Conservation (phyloP, 2,797 vertebrate species). For the Molossus molossus region DNA sequence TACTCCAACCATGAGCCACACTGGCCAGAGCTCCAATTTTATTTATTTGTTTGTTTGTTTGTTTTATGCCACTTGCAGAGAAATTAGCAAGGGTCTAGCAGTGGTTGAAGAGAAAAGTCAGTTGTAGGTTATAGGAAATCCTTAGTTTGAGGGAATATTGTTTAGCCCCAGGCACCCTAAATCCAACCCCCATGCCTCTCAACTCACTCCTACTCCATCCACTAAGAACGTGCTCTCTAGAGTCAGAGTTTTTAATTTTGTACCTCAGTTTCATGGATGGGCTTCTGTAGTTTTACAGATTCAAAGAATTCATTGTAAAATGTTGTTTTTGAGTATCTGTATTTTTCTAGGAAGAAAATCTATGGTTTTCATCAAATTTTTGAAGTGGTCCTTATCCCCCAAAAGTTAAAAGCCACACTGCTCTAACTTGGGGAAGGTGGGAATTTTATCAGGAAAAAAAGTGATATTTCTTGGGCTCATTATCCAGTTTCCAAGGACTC, state of each 20-base stretch:
- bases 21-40: not conserved
- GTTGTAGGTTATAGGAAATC: not conserved
- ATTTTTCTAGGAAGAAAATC: slow-evolving; percentile 28
- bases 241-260: not conserved
- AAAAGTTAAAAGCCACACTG: not conserved
- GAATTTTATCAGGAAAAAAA: not conserved
- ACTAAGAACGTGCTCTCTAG: not conserved
- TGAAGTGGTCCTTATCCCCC: not conserved
- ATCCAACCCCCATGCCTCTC: not conserved
- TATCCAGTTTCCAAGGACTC: not conserved
- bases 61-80: not conserved
- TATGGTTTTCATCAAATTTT: not conserved
- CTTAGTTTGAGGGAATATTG: not conserved
- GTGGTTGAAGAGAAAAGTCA: not conserved
- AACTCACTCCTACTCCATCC: not conserved
- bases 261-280: not conserved
- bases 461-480: not conserved
- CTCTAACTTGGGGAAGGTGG: not conserved
- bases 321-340: not conserved
- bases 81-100: slow-evolving; percentile 18
- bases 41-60: no score
- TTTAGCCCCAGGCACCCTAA: not conserved
- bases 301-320: slow-evolving; percentile 10
- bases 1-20: not conserved
- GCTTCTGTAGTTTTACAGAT: not conserved